These are phyloP conservation scores for Odobenus rosmarus DNA, from an alignment of 2,113 vertebrate genomes.

Conservation along the genomic window DNA sequence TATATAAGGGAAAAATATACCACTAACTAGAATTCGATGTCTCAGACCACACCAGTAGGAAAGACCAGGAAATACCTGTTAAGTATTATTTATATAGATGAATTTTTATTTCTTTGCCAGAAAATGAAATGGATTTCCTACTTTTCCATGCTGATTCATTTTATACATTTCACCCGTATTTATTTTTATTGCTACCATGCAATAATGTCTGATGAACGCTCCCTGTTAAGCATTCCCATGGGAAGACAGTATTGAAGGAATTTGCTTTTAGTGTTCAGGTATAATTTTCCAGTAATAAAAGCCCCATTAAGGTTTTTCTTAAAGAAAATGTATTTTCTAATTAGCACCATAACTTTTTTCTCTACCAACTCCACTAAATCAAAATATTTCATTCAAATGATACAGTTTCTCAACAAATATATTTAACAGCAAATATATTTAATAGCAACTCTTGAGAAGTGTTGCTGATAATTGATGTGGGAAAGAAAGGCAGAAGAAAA, in stretches of 20 bases:
- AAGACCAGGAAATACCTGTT: neutral
- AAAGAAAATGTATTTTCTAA: constrained; percentile 26
- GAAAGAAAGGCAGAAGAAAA: neutral
- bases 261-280: neutral
- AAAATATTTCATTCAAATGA: constrained; percentile 10
- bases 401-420: neutral
- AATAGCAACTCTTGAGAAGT: neutral
- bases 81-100: neutral
- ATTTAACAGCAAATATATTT: neutral
- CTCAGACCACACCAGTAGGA: neutral
- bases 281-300: constrained; percentile 44
- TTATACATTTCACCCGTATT: neutral
- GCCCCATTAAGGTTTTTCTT: neutral
- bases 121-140: constrained; percentile 13
- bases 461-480: neutral
- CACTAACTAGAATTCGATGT: neutral
- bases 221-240: neutral
- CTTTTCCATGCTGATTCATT: neutral
- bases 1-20: neutral
- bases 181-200: neutral
- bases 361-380: neutral
- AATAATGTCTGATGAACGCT: neutral
- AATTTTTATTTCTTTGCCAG: constrained; percentile 14
- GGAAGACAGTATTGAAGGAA: neutral
- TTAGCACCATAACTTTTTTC: neutral